Evolutionary conservation across 1,140 invertebrate species (phyloP), one percentile per base, ranked within the genome.

Genomic region (Drosophila lowei): DNA sequence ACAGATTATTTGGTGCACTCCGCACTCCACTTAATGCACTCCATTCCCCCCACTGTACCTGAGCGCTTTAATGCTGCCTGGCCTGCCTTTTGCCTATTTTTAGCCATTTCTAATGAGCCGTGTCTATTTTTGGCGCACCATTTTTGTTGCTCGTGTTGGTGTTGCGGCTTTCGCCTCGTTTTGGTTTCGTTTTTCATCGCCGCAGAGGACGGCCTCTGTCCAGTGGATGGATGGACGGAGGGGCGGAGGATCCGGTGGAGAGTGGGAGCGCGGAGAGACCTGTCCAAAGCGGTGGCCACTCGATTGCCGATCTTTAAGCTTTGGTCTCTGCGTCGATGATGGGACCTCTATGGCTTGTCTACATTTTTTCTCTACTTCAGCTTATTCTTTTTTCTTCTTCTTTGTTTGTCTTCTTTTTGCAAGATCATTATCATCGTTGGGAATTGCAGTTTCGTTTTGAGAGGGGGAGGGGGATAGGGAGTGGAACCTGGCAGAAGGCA

Each of bases 91-190:
- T 38, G 38, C 62, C 83, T 86, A 86, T 86, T 88, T 86, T 79
- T 86, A 86, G 83, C 70, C 83, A 67, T 88, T 86, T 86, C 83
- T 86, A 86, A 86, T 83, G 72, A 86, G 75, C 60, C 75, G 70
- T 83, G 47, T 78, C 83, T 86, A 86, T 86, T 88, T 86, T 88
- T 86, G 88, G 88, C 72, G 18, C 64, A 49, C 44, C 1, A 38
- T 38, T 38, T 38, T 38, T 13, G 64, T 66, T 64, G 73, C 63
- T 81, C 23, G 23, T 5, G 81, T 77, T 75, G 52, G 67, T 52
- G 72, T 16, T 61, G 63, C 60, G 66, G 80, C 80, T 84, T 70
- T 74, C 60, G 62, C 49, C 63, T 46, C 42, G 30, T 43, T 67
- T 68, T 67, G 65, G 63, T 68, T 68, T 68, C 65, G 50, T 68